phyloP scores from a whole-genome alignment of 2,113 vertebrate genomes.

The Chaetodon auriga region DNA sequence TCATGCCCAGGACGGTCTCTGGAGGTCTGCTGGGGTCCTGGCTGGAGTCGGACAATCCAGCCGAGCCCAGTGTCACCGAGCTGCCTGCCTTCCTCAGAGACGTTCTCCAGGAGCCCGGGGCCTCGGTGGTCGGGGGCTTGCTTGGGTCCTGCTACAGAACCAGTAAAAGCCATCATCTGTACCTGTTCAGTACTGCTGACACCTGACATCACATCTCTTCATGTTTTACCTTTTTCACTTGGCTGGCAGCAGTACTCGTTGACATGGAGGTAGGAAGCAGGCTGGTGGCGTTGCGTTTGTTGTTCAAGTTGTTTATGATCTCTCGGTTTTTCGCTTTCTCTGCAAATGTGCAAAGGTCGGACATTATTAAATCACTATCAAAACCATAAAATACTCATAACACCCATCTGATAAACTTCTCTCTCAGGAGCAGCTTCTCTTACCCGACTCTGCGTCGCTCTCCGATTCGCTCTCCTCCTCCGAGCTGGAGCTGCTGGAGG shows the following conservation, averaged over 20 bases:
- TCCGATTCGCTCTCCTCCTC: constrained; percentile 87
- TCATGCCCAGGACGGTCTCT: constrained; percentile 78
- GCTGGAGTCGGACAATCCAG: constrained; percentile 73
- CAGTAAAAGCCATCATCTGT: neutral
- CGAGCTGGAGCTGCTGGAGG: constrained; percentile 87
- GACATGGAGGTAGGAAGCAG: constrained; percentile 77
- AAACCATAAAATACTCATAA: neutral
- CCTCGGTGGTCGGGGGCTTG: constrained; percentile 74
- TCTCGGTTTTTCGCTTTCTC: constrained; percentile 89
- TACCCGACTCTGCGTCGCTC: constrained; percentile 85
- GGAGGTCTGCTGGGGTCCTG: constrained; percentile 71
- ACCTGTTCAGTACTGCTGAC: neutral
- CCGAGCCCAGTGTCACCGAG: constrained; percentile 82
- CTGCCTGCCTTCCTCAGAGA: constrained; percentile 86
- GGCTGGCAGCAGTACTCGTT: constrained; percentile 68
- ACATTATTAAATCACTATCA: neutral
- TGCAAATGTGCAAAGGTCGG: constrained; percentile 53
- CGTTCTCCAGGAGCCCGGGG: constrained; percentile 85
- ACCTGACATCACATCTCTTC: neutral
- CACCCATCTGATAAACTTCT: neutral
- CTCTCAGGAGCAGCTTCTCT: constrained; percentile 7
- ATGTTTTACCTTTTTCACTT: constrained; percentile 81
- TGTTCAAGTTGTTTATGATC: constrained; percentile 90
- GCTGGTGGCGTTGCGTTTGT: constrained; percentile 83
- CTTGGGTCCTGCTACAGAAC: constrained; percentile 67